Percentiles rank a stretch among this genome's conserved stretches.
Conservation (phyloP, 2,113 vertebrate genomes). For the Baryphthengus martii region DNA sequence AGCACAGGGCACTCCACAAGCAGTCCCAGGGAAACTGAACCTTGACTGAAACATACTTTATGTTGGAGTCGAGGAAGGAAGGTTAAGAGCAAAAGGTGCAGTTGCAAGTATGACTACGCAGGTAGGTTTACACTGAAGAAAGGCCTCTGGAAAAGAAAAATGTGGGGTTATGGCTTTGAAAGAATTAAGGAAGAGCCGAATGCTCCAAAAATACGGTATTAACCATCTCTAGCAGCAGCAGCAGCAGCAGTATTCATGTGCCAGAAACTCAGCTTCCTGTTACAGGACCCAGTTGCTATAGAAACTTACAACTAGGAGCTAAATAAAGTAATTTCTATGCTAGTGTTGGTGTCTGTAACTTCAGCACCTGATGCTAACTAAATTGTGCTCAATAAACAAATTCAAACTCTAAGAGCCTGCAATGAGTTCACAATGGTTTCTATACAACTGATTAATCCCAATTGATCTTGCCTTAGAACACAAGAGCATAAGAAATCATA, state of each 20-base stretch:
- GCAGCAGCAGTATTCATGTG: constrained; percentile 37
- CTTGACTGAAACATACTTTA: constrained; percentile 11
- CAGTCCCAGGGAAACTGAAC: background rate
- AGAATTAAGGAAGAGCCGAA: constrained; percentile 30
- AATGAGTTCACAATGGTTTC: constrained; percentile 68
- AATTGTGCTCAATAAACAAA: constrained; percentile 81
- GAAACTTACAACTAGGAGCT: constrained; percentile 81
- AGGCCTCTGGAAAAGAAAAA: background rate
- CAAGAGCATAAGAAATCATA: constrained; percentile 66
- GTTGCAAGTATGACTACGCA: constrained; percentile 62
- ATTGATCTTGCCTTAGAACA: constrained; percentile 73
- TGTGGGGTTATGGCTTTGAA: background rate
- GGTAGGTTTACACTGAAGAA: constrained; percentile 21
- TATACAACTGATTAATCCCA: constrained; percentile 76
- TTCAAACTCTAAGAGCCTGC: constrained; percentile 76
- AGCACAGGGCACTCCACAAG: background rate
- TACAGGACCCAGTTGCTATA: constrained; percentile 78
- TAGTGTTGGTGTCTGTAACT: constrained; percentile 76
- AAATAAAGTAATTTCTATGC: constrained; percentile 84
- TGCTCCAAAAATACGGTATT: constrained; percentile 45
- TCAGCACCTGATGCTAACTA: constrained; percentile 77
- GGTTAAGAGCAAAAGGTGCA: constrained; percentile 14
- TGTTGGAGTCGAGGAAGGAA: background rate
- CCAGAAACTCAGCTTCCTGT: constrained; percentile 68
- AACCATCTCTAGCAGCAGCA: constrained; percentile 30